Evolutionary conservation across 2,888 invertebrate species (phyloP), one percentile per base, ranked within the genome.

Genomic region (Pristionchus maxplancki): DNA sequence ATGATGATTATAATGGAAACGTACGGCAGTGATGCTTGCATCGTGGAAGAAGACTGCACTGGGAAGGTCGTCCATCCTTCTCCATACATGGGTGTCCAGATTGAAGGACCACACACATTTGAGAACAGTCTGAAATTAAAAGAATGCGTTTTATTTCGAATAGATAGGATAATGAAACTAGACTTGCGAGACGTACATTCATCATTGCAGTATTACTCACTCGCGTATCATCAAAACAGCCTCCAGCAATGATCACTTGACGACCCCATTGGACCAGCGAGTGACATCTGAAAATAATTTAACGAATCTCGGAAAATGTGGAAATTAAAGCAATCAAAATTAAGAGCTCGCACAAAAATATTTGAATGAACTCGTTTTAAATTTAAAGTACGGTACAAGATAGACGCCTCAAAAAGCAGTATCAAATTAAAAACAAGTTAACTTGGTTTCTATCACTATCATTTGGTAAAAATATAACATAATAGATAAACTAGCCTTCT

Each of bases 31-130:
- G 50, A 87, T 40, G 15, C 24, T n/a, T 5, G 87, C 48, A 74
- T 87, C 87, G n/a, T 87, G 87, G 74, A 87, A 87, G 87, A 20
- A 87, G 3, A 71, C 71, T 24, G 87, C 74, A 17, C 13, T 87
- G 34, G 74, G 74, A 17, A 87, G 48, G 11, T 87, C 87, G 17
- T 71, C 71, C 34, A 87, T 87, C 37, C n/a, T 53, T 53, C 34
- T 87, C 87, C 87, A 87, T 24, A 34, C 40, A 17, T 50, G 24
- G 4, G 87, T 53, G 37, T 71, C 78, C 53, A 87, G 74, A 74
- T 71, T 50, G 53, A 74, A 87, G 4, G 78, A 50, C 87, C 87
- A 87, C 20, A 87, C 87, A 44, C 53, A 67, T 20, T 53, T 44
- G 13, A 74, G 28, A n/a, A 87, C 40, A 13, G 15, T 34, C 53